Evolutionary conservation across 2,888 invertebrate genomes (phyloP).

Genomic region (Seira musarum): DNA sequence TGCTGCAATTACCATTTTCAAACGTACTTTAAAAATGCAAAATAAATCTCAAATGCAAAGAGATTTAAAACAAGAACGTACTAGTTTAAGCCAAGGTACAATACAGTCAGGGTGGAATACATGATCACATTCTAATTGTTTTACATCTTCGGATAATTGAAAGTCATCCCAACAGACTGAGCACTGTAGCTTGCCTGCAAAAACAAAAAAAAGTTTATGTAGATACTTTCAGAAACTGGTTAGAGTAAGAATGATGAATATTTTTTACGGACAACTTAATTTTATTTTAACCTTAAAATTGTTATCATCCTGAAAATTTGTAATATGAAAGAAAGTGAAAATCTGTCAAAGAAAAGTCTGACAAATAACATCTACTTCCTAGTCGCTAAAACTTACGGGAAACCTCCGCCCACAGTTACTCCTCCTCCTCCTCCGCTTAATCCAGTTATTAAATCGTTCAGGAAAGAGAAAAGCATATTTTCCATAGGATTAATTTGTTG

Average conservation of each 20-base stretch:
- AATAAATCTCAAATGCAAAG: not conserved
- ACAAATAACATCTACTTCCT: not conserved
- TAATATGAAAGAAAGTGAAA: too few relatives aligned
- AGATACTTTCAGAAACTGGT: too few relatives aligned
- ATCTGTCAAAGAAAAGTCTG: too few relatives aligned
- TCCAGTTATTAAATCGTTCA: constrained; percentile 66
- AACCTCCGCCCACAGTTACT: constrained; percentile 47
- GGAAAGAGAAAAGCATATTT: constrained; percentile 63
- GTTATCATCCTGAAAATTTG: constrained; percentile 75
- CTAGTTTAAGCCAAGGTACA: constrained; percentile 93
- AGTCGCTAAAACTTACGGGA: constrained; percentile 51
- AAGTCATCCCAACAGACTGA: constrained; percentile 98
- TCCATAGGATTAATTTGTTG: constrained; percentile 60
- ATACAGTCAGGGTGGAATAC: constrained; percentile 95
- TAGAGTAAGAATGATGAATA: too few relatives aligned
- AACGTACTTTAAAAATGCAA: constrained; percentile 53
- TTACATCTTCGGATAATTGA: constrained; percentile 81
- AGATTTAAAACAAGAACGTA: constrained; percentile 71
- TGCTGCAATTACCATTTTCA: too few relatives aligned
- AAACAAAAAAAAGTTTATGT: too few relatives aligned
- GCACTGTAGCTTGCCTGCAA: constrained; percentile 87
- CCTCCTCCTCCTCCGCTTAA: constrained; percentile 65
- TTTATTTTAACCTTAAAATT: too few relatives aligned
- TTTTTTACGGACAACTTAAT: too few relatives aligned
- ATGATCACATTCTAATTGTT: constrained; percentile 88